Conservation (phyloP, 2,797 vertebrate species). For the Chelmon rostratus region DNA sequence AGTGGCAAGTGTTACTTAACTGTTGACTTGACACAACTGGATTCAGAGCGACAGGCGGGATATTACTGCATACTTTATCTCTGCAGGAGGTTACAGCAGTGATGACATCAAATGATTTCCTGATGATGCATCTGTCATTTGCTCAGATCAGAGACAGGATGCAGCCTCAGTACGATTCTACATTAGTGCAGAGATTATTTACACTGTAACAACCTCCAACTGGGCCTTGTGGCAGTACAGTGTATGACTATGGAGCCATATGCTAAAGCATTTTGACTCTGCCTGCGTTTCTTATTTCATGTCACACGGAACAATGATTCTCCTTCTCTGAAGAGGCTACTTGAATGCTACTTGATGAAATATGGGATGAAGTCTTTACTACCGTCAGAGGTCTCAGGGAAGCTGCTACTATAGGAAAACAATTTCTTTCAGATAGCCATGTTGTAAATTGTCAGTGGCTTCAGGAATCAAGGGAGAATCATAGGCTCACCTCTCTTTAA, state of each 20-base stretch:
- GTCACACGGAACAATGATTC: background rate
- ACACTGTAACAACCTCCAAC: background rate
- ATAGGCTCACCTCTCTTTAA: background rate
- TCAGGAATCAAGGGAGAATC: background rate
- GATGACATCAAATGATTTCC: background rate
- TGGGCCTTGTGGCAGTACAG: background rate
- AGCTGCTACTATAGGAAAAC: background rate
- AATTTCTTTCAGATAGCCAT: background rate
- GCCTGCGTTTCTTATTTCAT: background rate
- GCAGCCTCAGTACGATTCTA: background rate
- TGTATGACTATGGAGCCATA: background rate
- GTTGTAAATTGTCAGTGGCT: background rate
- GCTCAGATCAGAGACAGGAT: background rate
- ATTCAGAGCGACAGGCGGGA: background rate
- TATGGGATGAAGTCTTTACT: background rate
- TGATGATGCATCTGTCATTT: background rate
- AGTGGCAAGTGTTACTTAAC: too few species aligned
- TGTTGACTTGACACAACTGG: background rate
- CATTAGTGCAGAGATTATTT: background rate
- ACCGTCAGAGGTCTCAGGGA: background rate
- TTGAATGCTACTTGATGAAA: background rate
- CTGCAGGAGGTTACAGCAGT: background rate
- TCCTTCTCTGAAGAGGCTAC: background rate
- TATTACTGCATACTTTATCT: background rate
- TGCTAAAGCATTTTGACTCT: background rate